Conservation (phyloP, 2,888 invertebrate genomes). For the Netelia melanura region DNA sequence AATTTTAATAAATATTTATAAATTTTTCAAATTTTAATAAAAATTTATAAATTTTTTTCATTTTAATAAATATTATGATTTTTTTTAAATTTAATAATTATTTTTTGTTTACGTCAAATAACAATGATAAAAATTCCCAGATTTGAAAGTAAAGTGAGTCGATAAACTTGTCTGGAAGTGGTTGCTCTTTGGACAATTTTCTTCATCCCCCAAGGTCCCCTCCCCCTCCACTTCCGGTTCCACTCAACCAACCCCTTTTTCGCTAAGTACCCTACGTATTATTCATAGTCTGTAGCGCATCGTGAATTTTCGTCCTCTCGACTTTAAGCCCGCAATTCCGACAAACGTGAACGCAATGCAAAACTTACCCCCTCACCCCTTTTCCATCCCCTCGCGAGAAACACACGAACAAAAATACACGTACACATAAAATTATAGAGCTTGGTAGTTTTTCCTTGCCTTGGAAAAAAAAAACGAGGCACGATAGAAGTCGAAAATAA, state of each 20-base stretch:
- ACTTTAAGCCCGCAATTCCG: conserved; percentile 62
- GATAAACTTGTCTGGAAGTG: conserved; percentile 39
- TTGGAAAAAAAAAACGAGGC: background rate
- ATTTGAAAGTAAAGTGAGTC: background rate
- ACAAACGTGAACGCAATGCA: conserved; percentile 64
- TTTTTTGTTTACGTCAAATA: too few species aligned
- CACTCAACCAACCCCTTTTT: conserved; percentile 36
- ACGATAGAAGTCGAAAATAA: background rate
- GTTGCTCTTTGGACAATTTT: conserved; percentile 33
- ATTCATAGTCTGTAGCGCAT: conserved; percentile 65
- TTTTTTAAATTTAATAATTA: too few species aligned
- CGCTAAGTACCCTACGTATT: conserved; percentile 60
- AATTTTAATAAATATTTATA: background rate
- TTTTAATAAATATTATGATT: too few species aligned
- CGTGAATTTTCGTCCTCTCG: conserved; percentile 64
- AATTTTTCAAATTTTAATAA: too few species aligned
- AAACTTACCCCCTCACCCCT: conserved; percentile 13
- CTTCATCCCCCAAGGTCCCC: conserved; percentile 10
- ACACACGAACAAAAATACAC: conserved; percentile 1
- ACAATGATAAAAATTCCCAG: too few species aligned
- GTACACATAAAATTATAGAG: conserved; percentile 2
- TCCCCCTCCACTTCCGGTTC: conserved; percentile 7
- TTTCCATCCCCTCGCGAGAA: background rate
- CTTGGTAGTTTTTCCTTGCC: background rate
- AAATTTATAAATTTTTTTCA: too few species aligned